A percentile compares a stretch with the other conserved stretches of the same genome.
phyloP scores from a whole-genome alignment of 2,113 vertebrate species.

The Tenrec ecaudatus region DNA sequence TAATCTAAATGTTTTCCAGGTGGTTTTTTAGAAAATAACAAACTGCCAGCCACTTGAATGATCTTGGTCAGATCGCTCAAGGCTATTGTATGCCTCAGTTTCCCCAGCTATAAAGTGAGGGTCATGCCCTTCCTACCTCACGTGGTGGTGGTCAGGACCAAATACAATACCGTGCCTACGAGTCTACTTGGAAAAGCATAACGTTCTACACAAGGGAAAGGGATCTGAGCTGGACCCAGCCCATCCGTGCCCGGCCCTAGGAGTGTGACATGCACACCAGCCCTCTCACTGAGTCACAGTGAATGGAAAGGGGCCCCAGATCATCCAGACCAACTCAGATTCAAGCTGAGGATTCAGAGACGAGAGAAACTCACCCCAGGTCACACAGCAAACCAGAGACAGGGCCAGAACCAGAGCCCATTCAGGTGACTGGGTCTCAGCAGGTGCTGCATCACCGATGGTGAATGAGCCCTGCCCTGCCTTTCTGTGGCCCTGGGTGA shows the following conservation, averaged over 20 bases:
- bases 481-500: neutral
- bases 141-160: neutral
- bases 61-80: neutral
- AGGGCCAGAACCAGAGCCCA: neutral
- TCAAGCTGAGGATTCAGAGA: neutral
- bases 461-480: neutral
- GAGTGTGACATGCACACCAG: neutral
- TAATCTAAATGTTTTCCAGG: slow-evolving; percentile 38
- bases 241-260: neutral
- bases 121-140: slow-evolving; percentile 15
- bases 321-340: neutral
- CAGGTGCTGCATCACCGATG: neutral
- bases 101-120: neutral
- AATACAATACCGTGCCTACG: neutral
- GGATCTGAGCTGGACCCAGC: neutral
- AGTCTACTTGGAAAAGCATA: neutral
- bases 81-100: neutral
- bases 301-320: neutral
- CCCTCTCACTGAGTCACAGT: neutral
- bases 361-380: neutral
- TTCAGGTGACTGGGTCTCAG: neutral
- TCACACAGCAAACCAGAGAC: neutral
- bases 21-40: slow-evolving; percentile 4
- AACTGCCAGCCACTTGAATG: neutral
- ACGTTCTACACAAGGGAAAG: neutral